These are phyloP conservation scores for Andrena bicolor DNA, from an alignment of 2,888 invertebrate genomes.

Conservation along the genomic window DNA sequence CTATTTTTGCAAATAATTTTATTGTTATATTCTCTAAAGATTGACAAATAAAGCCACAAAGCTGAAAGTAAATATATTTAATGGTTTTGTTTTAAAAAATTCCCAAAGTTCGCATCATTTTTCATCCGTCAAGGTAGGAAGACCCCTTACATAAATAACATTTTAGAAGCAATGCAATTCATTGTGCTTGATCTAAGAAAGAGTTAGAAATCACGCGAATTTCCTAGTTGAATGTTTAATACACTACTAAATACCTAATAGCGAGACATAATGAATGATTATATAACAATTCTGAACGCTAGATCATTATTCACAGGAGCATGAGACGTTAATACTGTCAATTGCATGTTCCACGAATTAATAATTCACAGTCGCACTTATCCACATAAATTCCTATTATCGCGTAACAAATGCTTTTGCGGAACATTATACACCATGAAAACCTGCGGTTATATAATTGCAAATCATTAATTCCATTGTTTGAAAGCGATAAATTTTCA, in stretches of 20 bases:
- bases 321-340: background rate
- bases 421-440: slow-evolving; percentile 3
- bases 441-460: background rate
- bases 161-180: no score
- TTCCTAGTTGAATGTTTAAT: background rate
- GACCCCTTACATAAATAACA: no score
- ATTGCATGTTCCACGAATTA: background rate
- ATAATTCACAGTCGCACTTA: background rate
- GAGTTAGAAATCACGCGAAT: background rate
- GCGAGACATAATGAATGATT: background rate
- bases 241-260: background rate
- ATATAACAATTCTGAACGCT: background rate
- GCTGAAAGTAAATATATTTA: no score
- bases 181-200: no score
- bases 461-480: slow-evolving; percentile 37
- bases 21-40: no score
- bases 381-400: slow-evolving; percentile 21
- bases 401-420: slow-evolving; percentile 15
- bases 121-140: no score
- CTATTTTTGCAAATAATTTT: no score
- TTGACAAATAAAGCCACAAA: no score
- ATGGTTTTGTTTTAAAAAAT: no score
- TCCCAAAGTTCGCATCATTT: no score
- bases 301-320: background rate
- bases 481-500: slow-evolving; percentile 5